Conservation (phyloP, 1,140 invertebrate genomes). For the Zaprionus davidi region DNA sequence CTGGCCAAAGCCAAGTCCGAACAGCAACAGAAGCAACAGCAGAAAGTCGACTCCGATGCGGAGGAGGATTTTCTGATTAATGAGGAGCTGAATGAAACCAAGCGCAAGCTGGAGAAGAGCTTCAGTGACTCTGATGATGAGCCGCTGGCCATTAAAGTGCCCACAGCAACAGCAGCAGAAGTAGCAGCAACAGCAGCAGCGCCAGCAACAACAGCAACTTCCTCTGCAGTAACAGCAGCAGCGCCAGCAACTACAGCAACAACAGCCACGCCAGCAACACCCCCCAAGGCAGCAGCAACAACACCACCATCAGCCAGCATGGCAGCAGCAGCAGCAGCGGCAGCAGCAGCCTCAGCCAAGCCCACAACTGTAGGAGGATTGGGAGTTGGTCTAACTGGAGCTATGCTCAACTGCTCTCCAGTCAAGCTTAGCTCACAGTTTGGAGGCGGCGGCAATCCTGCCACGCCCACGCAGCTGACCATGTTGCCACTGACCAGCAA, state of each 20-base stretch:
- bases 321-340: conserved; percentile 9
- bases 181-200: conserved; percentile 23
- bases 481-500: conserved; percentile 73
- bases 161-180: conserved; percentile 53
- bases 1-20: conserved; percentile 69
- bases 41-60: conserved; percentile 73
- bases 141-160: conserved; percentile 85
- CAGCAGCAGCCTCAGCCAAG: neutral
- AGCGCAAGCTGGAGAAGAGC: conserved; percentile 84
- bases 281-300: neutral
- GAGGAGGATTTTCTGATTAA: conserved; percentile 82
- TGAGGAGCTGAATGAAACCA: conserved; percentile 81
- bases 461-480: conserved; percentile 36
- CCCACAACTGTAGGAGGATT: neutral
- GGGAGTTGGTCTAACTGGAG: neutral
- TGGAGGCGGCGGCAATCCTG: neutral
- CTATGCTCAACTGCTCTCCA: conserved; percentile 11
- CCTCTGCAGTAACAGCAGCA: neutral
- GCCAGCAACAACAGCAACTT: neutral
- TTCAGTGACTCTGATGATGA: conserved; percentile 87
- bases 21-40: conserved; percentile 62
- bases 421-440: neutral
- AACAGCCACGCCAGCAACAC: neutral
- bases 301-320: neutral
- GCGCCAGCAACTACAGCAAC: neutral